Evolutionary conservation across 2,113 vertebrate genomes (phyloP).

Genomic region (Brevimyrus niger): DNA sequence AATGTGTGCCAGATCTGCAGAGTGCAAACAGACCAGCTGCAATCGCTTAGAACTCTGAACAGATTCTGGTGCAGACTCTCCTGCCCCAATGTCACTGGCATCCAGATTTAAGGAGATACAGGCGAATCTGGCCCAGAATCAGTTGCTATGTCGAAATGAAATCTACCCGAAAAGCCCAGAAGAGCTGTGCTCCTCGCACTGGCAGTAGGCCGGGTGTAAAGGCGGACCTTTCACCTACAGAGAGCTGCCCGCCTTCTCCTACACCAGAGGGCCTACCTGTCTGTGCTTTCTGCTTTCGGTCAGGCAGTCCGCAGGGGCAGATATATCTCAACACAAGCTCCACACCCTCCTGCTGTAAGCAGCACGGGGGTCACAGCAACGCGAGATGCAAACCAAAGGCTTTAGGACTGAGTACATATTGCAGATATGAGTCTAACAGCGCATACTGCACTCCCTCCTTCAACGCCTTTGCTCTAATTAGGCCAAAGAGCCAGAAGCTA

Average conservation of each 20-base stretch:
- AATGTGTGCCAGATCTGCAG: no score
- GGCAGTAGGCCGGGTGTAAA: neutral
- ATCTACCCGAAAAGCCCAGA: neutral
- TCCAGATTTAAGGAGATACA: no score
- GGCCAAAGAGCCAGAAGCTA: neutral
- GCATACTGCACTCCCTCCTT: neutral
- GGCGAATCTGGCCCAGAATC: no score
- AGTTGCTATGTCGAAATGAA: neutral
- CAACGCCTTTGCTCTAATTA: neutral
- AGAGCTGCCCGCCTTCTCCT: neutral
- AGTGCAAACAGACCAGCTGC: no score
- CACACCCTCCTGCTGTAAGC: neutral
- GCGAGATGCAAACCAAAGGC: neutral
- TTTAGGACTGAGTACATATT: neutral
- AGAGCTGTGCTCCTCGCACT: neutral
- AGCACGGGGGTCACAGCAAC: neutral
- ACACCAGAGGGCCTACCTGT: neutral
- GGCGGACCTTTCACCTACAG: neutral
- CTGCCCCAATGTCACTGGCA: no score
- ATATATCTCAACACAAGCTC: neutral
- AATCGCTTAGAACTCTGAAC: no score
- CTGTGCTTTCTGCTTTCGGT: neutral
- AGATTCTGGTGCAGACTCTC: no score
- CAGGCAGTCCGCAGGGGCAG: neutral
- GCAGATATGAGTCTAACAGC: neutral